Evolutionary conservation across 2,888 invertebrate genomes (phyloP).

Genomic region (Caenorhabditis japonica): DNA sequence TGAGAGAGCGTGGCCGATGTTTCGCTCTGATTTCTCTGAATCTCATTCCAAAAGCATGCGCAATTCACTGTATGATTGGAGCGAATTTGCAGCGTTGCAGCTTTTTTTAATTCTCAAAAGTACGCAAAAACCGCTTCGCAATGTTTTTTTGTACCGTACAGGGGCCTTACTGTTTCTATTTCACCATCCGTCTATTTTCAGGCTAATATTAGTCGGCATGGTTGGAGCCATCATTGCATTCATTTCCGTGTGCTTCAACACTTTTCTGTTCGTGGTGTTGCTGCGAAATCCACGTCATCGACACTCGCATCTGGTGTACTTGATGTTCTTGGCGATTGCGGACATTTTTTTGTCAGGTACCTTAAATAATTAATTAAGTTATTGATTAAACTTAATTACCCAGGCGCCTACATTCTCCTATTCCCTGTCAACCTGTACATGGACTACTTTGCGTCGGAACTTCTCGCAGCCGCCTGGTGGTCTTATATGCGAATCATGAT

Average conservation of each 20-base stretch:
- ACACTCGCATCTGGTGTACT: slow-evolving; percentile 71
- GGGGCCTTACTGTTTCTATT: too few species aligned
- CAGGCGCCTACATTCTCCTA: slow-evolving; percentile 73
- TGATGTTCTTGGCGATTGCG: slow-evolving; percentile 70
- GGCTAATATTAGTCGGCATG: slow-evolving; percentile 68
- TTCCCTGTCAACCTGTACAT: slow-evolving; percentile 74
- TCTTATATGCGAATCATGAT: slow-evolving; percentile 69
- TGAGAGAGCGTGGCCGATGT: too few species aligned
- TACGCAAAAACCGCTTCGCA: too few species aligned
- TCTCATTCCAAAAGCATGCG: too few species aligned
- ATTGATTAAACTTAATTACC: slow-evolving; percentile 9
- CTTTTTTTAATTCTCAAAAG: too few species aligned
- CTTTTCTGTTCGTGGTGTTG: slow-evolving; percentile 72
- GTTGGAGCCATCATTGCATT: slow-evolving; percentile 69
- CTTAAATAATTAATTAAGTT: slow-evolving; percentile 1
- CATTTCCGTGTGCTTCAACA: slow-evolving; percentile 71
- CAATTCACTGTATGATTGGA: too few species aligned
- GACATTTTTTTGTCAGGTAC: slow-evolving; percentile 74
- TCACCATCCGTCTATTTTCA: too few species aligned
- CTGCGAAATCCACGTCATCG: slow-evolving; percentile 65
- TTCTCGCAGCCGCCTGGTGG: slow-evolving; percentile 71
- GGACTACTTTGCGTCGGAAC: slow-evolving; percentile 72
- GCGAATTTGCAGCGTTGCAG: too few species aligned
- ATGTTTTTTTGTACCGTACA: too few species aligned
- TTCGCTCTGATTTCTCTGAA: too few species aligned